Conservation (phyloP, 2,888 invertebrate species). For the Rhodophaea formosa region DNA sequence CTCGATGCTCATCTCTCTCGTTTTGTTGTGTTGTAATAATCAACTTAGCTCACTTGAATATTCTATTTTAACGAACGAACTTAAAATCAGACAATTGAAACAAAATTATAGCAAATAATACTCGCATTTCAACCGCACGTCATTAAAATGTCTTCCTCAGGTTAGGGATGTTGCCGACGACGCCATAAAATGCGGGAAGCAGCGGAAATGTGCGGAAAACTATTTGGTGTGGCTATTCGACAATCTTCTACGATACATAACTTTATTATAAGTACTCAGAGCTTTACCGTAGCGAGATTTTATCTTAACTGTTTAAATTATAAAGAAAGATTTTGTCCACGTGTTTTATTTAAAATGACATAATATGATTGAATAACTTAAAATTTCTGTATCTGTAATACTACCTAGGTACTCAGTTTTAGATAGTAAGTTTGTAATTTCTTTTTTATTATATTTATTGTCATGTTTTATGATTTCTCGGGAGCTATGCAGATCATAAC, state of each 20-base stretch:
- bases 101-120: not conserved
- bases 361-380: too few species aligned
- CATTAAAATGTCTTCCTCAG: constrained; percentile 12
- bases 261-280: constrained; percentile 1
- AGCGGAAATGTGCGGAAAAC: constrained; percentile 7
- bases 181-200: constrained; percentile 11
- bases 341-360: not conserved
- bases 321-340: not conserved
- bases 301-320: not conserved
- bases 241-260: constrained; percentile 12
- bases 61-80: constrained; percentile 6
- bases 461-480: too few species aligned
- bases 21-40: too few species aligned
- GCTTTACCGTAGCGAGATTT: not conserved
- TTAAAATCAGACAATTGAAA: constrained; percentile 8
- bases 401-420: too few species aligned
- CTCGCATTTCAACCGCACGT: constrained; percentile 9
- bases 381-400: too few species aligned
- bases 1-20: too few species aligned
- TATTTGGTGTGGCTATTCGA: constrained; percentile 8
- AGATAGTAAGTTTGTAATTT: too few species aligned
- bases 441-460: too few species aligned
- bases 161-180: not conserved
- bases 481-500: too few species aligned
- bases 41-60: too few species aligned